phyloP scores from a whole-genome alignment of 2,888 invertebrate genomes.

The Molorchus minor region DNA sequence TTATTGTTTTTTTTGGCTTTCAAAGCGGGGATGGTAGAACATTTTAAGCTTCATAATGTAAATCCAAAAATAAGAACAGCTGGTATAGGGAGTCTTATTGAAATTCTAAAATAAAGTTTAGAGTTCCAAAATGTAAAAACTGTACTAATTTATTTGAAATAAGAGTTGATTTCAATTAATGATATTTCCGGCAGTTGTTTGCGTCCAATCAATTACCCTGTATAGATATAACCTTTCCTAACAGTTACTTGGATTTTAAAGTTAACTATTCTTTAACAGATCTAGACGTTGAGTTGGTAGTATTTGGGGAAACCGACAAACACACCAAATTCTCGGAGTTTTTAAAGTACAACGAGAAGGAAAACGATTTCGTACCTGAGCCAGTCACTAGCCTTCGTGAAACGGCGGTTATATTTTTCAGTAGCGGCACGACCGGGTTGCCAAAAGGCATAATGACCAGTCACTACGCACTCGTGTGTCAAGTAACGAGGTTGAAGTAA shows the following conservation, averaged over 20 bases:
- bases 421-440: slow-evolving; percentile 57
- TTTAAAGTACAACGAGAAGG: slow-evolving; percentile 44
- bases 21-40: too few relatives aligned
- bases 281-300: slow-evolving; percentile 47
- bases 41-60: too few relatives aligned
- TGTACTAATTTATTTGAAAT: background rate
- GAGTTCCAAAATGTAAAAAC: background rate
- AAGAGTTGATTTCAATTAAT: background rate
- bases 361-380: slow-evolving; percentile 47
- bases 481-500: slow-evolving; percentile 41
- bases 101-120: background rate
- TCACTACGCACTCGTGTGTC: slow-evolving; percentile 43
- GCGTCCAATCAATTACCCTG: background rate
- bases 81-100: background rate
- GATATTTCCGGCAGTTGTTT: too few relatives aligned
- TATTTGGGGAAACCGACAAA: slow-evolving; percentile 47
- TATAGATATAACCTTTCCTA: background rate
- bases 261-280: slow-evolving; percentile 13
- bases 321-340: slow-evolving; percentile 45
- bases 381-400: slow-evolving; percentile 32
- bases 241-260: background rate
- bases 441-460: slow-evolving; percentile 56
- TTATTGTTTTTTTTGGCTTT: too few relatives aligned
- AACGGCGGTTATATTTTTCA: slow-evolving; percentile 51
- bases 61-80: too few relatives aligned